phyloP scores from a whole-genome alignment of 2,888 invertebrate genomes.

The Chaetogeoica ovagalla region DNA sequence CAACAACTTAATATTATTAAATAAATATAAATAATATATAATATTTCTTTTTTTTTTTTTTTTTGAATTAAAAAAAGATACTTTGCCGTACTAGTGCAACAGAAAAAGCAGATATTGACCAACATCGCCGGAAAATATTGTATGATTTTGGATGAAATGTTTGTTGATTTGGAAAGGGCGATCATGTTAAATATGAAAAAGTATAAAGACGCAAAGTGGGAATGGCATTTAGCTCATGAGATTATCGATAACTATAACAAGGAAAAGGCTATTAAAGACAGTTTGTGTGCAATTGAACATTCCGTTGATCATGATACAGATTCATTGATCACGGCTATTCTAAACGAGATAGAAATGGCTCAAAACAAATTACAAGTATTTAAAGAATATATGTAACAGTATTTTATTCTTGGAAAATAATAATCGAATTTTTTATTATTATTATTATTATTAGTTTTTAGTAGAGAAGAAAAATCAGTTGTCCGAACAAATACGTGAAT shows the following conservation, averaged over 20 bases:
- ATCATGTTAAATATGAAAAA: constrained; percentile 18
- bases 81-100: constrained; percentile 16
- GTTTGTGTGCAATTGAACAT: constrained; percentile 17
- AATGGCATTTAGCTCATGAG: constrained; percentile 37
- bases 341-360: constrained; percentile 43
- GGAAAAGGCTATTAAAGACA: constrained; percentile 35
- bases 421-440: not conserved
- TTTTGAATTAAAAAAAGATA: too few species aligned
- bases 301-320: constrained; percentile 24
- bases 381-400: not conserved
- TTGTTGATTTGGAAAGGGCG: constrained; percentile 15
- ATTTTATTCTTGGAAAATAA: not conserved
- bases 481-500: not conserved
- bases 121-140: constrained; percentile 21
- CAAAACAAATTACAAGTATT: constrained; percentile 36
- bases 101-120: constrained; percentile 21
- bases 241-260: constrained; percentile 21
- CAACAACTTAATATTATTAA: not conserved
- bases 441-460: not conserved
- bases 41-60: not conserved
- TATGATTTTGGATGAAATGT: constrained; percentile 45
- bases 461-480: constrained; percentile 22
- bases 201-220: constrained; percentile 43
- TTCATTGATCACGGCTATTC: constrained; percentile 14
- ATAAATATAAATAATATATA: not conserved